phyloP scores from a whole-genome alignment of 2,113 vertebrate species.

The Cygnus atratus region DNA sequence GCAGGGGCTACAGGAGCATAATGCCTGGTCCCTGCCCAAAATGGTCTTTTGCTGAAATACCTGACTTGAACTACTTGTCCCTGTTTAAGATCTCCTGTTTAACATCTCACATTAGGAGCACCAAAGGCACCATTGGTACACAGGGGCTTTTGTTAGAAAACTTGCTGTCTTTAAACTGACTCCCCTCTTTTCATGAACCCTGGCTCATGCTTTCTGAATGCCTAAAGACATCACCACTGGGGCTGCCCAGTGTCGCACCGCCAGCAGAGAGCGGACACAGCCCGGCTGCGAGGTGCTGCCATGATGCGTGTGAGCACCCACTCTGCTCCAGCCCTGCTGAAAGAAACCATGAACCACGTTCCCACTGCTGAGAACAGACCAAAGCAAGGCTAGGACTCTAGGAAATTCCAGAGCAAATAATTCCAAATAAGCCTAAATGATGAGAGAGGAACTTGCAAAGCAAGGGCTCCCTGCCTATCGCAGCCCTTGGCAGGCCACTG shows the following conservation, averaged over 20 bases:
- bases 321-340: background rate
- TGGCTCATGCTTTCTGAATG: background rate
- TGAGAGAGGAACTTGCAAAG: background rate
- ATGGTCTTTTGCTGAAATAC: background rate
- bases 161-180: background rate
- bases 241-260: background rate
- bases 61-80: background rate
- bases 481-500: fast-evolving
- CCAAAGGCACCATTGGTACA: background rate
- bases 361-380: background rate
- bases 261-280: background rate
- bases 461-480: background rate
- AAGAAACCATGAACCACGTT: background rate
- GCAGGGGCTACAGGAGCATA: too few species aligned
- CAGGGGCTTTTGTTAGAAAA: background rate
- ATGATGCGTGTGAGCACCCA: background rate
- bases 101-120: fast-evolving
- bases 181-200: background rate
- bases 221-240: background rate
- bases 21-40: fast-evolving
- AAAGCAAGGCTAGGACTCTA: background rate
- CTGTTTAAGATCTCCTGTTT: background rate
- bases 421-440: background rate
- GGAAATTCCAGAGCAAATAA: background rate
- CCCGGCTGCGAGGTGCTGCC: background rate